Evolutionary conservation across 2,888 invertebrate genomes (phyloP).

Genomic region (Scaptomyza cyrtandrae): DNA sequence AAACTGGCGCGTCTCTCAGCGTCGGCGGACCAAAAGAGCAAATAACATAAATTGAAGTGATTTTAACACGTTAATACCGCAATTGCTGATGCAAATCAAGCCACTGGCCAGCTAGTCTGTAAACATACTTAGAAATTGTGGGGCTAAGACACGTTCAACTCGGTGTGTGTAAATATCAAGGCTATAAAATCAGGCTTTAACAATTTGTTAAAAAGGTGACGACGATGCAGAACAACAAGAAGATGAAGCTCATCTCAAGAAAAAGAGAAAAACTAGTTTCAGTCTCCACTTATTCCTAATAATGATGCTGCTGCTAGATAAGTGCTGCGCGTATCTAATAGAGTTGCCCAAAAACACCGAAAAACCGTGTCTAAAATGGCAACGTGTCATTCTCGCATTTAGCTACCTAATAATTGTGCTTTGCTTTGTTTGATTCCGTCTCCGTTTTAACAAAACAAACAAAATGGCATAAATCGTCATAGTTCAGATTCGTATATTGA

Average conservation of each 20-base stretch:
- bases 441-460: conserved; percentile 6
- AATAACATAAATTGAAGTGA: conserved; percentile 67
- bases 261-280: conserved; percentile 61
- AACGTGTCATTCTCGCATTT: conserved; percentile 32
- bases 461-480: conserved; percentile 59
- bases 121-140: conserved; percentile 52
- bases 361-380: conserved; percentile 66
- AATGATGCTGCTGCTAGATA: conserved; percentile 31
- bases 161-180: conserved; percentile 78
- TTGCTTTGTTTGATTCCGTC: conserved; percentile 10
- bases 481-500: conserved; percentile 36
- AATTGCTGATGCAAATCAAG: conserved; percentile 64
- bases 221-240: conserved; percentile 24
- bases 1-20: conserved; percentile 22
- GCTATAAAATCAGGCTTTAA: conserved; percentile 42
- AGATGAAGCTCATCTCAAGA: conserved; percentile 41
- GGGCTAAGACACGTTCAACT: conserved; percentile 51
- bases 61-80: conserved; percentile 43
- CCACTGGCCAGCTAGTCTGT: conserved; percentile 15
- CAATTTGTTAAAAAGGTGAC: conserved; percentile 72
- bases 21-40: conserved; percentile 39
- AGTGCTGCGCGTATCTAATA: conserved; percentile 58
- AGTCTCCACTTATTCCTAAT: conserved; percentile 27
- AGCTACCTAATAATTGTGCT: conserved; percentile 70
- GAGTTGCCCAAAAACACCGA: conserved; percentile 63